Evolutionary conservation across 2,113 vertebrate species (phyloP), one percentile per base, ranked within the genome.

Genomic region (Rhadina sibilatrix): DNA sequence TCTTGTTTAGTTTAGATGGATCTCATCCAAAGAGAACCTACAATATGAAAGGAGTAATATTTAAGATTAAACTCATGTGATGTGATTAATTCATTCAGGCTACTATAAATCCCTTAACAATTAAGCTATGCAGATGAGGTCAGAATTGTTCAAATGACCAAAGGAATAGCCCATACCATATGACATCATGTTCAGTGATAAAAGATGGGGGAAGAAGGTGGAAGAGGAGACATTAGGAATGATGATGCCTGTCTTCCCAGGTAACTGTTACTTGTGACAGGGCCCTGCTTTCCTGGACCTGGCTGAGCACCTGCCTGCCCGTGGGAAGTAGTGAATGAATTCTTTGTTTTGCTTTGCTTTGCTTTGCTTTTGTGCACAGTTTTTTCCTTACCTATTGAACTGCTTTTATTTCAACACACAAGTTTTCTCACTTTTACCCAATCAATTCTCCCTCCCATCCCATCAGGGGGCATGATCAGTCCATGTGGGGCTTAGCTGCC

Each of bases 251-350:
- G 12, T 49, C 40, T 47, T 49, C 17, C 37, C 5, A 44, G 33
- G 12, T 16, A 46, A 24, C 5, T 23, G 8, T 24, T 59, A 14
- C 1, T 0, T 3, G 2, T 40, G 54, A 28, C 2, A 6, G 3
- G 35, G 9, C 11, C 33, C 10, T 33, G 12, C 15, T 69, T 78
- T 88, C 21, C 46, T 70, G 33, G 42, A 35, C 15, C 16, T 61
- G 20, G 11, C 20, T 78, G 28, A 56, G n/a, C 20, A 69, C 15
- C 46, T 78, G 7, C 27, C 16, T 69, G 46, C 15, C 1, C 0
- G 18, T 23, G 17, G 50, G 10, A 42, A 82, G 5, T 6, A 6
- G 2, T 37, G 33, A 57, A 81, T 37, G 0, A 50, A 72, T 68
- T 72, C 20, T 21, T 68, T 69, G 7, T 24, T 77, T 77, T n/a